These are phyloP conservation scores for Microcaecilia unicolor DNA, from an alignment of 2,797 vertebrate genomes.

Conservation along the genomic window DNA sequence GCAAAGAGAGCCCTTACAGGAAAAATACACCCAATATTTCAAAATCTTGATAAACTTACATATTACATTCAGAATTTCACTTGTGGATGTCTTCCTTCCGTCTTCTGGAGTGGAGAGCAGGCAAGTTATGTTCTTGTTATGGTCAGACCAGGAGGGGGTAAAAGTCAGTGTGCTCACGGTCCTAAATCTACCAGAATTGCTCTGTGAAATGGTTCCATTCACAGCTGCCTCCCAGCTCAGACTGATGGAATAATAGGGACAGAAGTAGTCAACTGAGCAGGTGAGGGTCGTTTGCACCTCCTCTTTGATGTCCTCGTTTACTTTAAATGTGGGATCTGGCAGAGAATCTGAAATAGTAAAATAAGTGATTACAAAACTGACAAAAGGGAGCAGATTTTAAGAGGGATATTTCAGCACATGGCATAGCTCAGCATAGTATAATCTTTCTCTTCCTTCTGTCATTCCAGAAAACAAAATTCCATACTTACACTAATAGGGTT, in stretches of 20 bases:
- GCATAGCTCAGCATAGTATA: too few relatives aligned
- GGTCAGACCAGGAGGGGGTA: not conserved
- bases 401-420: too few relatives aligned
- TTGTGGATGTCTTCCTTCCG: not conserved
- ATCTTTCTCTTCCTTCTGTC: too few relatives aligned
- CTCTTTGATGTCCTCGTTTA: not conserved
- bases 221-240: constrained; percentile 2
- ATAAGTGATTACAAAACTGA: too few relatives aligned
- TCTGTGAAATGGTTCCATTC: not conserved
- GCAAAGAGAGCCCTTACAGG: too few relatives aligned
- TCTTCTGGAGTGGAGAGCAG: not conserved
- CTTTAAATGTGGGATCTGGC: not conserved
- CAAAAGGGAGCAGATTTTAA: too few relatives aligned
- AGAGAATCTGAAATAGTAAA: not conserved
- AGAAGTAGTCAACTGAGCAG: constrained; percentile 20
- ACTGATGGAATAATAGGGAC: not conserved
- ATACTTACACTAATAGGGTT: too few relatives aligned
- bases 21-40: too few relatives aligned
- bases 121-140: not conserved
- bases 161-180: constrained; percentile 5
- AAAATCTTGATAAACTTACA: too few relatives aligned
- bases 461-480: too few relatives aligned
- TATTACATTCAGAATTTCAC: constrained; percentile 9
- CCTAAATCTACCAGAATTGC: not conserved
- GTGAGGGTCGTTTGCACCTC: not conserved